A percentile compares a stretch with the other conserved stretches of the same genome.
Conservation (phyloP, 1,140 invertebrate genomes). For the Pemphigus obesinymphae region DNA sequence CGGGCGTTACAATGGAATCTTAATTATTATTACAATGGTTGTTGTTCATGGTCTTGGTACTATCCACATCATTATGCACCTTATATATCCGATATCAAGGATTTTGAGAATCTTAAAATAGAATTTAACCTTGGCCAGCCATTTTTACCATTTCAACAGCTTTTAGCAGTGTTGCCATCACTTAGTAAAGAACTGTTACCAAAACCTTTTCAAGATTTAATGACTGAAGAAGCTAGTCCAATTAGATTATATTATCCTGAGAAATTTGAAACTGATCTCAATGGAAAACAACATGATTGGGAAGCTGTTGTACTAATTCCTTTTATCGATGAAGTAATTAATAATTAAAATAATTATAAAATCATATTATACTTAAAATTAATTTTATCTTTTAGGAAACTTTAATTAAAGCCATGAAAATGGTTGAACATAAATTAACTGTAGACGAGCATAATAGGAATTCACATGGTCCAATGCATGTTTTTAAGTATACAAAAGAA, state of each 20-base stretch:
- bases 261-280: slow-evolving; percentile 82
- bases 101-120: slow-evolving; percentile 68
- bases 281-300: slow-evolving; percentile 95
- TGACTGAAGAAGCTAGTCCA: slow-evolving; percentile 74
- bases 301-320: slow-evolving; percentile 95
- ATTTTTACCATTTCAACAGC: slow-evolving; percentile 91
- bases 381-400: slow-evolving; percentile 53
- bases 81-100: slow-evolving; percentile 86
- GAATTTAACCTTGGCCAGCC: slow-evolving; percentile 80
- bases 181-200: slow-evolving; percentile 72
- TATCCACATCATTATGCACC: slow-evolving; percentile 96
- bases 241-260: slow-evolving; percentile 86
- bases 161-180: slow-evolving; percentile 87
- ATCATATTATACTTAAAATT: background rate
- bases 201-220: slow-evolving; percentile 71
- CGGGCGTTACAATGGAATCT: slow-evolving; percentile 94
- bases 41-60: slow-evolving; percentile 95
- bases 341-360: too few species aligned
- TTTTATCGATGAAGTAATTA: slow-evolving; percentile 83
- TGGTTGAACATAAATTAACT: slow-evolving; percentile 63
- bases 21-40: slow-evolving; percentile 93
- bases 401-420: slow-evolving; percentile 71
- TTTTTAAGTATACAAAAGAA: slow-evolving; percentile 65
- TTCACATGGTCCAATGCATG: slow-evolving; percentile 75
- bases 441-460: slow-evolving; percentile 72